Conservation (phyloP, 1,140 invertebrate species). For the Pachypsylla venusta region DNA sequence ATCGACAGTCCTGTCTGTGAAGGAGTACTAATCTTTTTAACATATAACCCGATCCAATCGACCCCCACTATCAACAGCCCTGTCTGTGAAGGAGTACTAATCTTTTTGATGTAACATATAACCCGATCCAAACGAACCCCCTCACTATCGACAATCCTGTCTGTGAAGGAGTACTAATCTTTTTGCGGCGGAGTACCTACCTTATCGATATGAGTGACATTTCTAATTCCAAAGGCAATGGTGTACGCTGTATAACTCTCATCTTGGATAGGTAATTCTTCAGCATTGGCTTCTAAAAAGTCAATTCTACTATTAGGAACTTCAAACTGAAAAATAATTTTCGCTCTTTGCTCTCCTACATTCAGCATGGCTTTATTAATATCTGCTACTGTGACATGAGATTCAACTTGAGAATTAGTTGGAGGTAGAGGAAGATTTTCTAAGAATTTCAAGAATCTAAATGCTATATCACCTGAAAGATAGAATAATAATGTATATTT, state of each 20-base stretch:
- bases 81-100: too few relatives aligned
- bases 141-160: too few relatives aligned
- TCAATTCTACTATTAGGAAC: conserved; percentile 35
- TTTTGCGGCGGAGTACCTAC: too few relatives aligned
- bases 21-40: too few relatives aligned
- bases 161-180: too few relatives aligned
- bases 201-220: conserved; percentile 86
- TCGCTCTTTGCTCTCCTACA: conserved; percentile 65
- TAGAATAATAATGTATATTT: conserved; percentile 14
- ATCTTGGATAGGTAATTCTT: conserved; percentile 63
- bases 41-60: too few relatives aligned
- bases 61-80: too few relatives aligned
- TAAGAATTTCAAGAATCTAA: conserved; percentile 65
- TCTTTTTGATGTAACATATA: too few relatives aligned
- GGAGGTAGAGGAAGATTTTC: conserved; percentile 33
- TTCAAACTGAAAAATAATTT: conserved; percentile 34
- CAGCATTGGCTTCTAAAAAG: conserved; percentile 85
- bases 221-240: conserved; percentile 95
- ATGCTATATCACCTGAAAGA: conserved; percentile 62
- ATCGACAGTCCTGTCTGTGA: too few relatives aligned
- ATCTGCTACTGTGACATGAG: conserved; percentile 77
- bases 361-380: conserved; percentile 92
- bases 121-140: too few relatives aligned
- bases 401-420: conserved; percentile 28
- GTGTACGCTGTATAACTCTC: conserved; percentile 85